Evolutionary conservation across 2,113 vertebrate genomes (phyloP).

Genomic region (Cephalopterus ornatus): DNA sequence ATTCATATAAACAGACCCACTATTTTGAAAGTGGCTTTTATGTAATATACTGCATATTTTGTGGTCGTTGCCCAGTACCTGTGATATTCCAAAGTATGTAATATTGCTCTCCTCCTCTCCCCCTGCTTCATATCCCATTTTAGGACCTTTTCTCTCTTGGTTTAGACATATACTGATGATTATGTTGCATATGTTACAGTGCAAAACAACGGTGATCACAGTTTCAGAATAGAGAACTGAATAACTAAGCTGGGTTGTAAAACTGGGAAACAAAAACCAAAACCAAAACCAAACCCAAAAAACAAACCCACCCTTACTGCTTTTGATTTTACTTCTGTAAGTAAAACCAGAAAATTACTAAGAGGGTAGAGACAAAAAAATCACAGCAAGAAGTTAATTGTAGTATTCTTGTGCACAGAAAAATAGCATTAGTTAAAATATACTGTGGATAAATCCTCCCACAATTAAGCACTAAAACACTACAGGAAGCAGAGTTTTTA

Average conservation of each 20-base stretch:
- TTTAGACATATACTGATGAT: neutral
- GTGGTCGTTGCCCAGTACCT: neutral
- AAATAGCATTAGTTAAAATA: neutral
- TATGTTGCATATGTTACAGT: neutral
- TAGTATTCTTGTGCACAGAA: neutral
- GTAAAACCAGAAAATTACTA: neutral
- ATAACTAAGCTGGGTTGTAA: neutral
- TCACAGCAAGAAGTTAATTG: neutral
- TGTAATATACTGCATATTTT: neutral
- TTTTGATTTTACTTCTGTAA: neutral
- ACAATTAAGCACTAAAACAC: neutral
- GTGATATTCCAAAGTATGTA: neutral
- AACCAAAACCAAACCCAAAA: neutral
- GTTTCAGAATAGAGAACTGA: neutral
- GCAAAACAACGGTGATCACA: neutral
- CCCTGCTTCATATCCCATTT: neutral
- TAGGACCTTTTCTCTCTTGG: neutral
- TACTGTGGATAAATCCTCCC: neutral
- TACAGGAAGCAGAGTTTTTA: neutral
- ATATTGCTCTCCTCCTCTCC: neutral
- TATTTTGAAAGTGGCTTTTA: neutral
- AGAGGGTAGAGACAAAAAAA: neutral
- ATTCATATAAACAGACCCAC: neutral
- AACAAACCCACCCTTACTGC: neutral
- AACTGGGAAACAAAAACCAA: neutral